phyloP scores from a whole-genome alignment of 2,888 invertebrate species.

The Geotrupes spiniger region DNA sequence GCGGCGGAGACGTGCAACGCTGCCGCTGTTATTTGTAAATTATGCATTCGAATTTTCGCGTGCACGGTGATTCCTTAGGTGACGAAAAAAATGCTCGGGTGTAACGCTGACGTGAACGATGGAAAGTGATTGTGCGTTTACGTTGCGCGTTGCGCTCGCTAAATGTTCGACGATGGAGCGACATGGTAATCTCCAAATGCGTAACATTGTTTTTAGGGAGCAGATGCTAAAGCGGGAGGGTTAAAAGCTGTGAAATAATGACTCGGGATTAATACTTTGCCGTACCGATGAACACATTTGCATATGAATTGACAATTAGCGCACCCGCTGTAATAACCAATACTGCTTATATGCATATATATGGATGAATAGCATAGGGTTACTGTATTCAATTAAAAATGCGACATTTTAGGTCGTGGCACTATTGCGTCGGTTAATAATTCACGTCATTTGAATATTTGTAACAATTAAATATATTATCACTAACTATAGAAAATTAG shows the following conservation, averaged over 20 bases:
- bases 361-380: conserved; percentile 8
- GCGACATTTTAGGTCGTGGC: too few relatives aligned
- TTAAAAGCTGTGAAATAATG: conserved; percentile 51
- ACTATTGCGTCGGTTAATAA: too few relatives aligned
- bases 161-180: too few relatives aligned
- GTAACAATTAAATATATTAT: too few relatives aligned
- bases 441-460: too few relatives aligned
- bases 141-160: too few relatives aligned
- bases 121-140: too few relatives aligned
- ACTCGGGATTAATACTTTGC: conserved; percentile 49
- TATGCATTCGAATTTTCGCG: neutral
- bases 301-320: conserved; percentile 53
- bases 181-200: conserved; percentile 5
- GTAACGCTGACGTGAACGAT: too few relatives aligned
- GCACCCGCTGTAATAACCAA: conserved; percentile 37
- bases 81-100: too few relatives aligned
- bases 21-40: conserved; percentile 22
- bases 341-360: conserved; percentile 15
- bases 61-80: neutral
- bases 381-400: too few relatives aligned
- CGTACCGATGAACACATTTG: conserved; percentile 48
- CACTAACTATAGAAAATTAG: too few relatives aligned
- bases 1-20: conserved; percentile 18
- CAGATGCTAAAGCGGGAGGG: conserved; percentile 33
- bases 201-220: conserved; percentile 18